Base-by-base conservation (phyloP, 2,113 vertebrate species). In the Scatophagus argus region DNA sequence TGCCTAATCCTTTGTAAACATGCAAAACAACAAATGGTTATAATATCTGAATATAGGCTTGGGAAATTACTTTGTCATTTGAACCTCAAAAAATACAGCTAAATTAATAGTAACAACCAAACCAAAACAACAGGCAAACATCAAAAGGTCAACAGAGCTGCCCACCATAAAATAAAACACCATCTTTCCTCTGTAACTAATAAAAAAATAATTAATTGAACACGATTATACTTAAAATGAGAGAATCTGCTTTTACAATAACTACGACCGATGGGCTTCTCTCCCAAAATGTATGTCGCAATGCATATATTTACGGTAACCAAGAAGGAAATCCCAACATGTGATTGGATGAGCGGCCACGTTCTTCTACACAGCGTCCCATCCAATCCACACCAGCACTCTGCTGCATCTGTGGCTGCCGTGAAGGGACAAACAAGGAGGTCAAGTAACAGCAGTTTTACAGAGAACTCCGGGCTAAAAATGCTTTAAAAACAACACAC, bases 291-390 rank as follows among this genome's bases (percentile, higher is more conserved):
- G 51, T 68, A 1, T 32, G 5, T 62, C 0, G 0, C 25, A 1
- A 27, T 46, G n/a, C n/a, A n/a, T n/a, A n/a, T n/a, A 2, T 68
- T 90, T 90, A 92, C 86, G 89, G 88, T 90, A 87, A 76, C 3
- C 7, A 2, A 17, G 27, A 47, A 39, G 58, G 77, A 43, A 86
- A 86, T 72, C 61, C 75, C 62, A 4, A 4, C 59, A 7, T 60
- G 63, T 89, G 90, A 93, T 93, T 93, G 91, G 92, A 1, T 19
- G 85, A 86, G 65, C 31, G 49, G 46, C 11, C 36, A 11, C 29
- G 36, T 7, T 59, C 59, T 32, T 62, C 46, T 9, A 6, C 39
- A 11, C 21, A 0, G 27, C 4, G 14, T 63, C 31, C 58, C n/a
- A 25, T 39, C 21, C n/a, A n/a, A n/a, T 38, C 34, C 8, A 27